phyloP scores from a whole-genome alignment of 2,888 invertebrate genomes.

The Fissipunctia ypsillon region DNA sequence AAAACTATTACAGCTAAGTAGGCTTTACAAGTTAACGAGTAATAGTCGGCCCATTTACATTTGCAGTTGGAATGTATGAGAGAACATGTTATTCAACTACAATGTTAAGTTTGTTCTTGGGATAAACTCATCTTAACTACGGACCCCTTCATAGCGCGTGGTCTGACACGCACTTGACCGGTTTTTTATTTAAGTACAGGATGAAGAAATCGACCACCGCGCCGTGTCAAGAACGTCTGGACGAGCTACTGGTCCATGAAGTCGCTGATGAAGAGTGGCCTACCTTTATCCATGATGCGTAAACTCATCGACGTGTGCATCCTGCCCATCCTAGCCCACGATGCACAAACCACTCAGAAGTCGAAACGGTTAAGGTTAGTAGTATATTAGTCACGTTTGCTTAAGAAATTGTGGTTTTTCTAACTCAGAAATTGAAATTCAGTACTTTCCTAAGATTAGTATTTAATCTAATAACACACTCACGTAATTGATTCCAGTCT shows the following conservation, averaged over 20 bases:
- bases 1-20: too few relatives aligned
- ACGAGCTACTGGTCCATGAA: background rate
- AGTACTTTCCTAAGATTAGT: background rate
- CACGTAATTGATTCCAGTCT: background rate
- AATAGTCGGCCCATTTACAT: too few relatives aligned
- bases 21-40: too few relatives aligned
- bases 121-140: too few relatives aligned
- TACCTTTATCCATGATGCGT: too few relatives aligned
- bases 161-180: too few relatives aligned
- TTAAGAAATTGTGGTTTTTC: background rate
- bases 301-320: background rate
- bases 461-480: background rate
- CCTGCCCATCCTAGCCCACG: too few relatives aligned
- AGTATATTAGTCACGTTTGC: background rate
- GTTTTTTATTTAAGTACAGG: background rate
- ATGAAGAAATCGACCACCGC: background rate
- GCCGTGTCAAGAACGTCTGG: background rate
- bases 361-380: background rate
- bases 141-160: too few relatives aligned
- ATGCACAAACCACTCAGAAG: background rate
- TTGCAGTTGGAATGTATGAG: too few relatives aligned
- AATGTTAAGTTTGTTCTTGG: too few relatives aligned
- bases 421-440: background rate
- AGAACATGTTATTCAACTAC: too few relatives aligned
- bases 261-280: background rate